Percentiles rank a stretch among this genome's conserved stretches.
Conservation (phyloP, 2,113 vertebrate genomes). For the Paralichthys olivaceus region DNA sequence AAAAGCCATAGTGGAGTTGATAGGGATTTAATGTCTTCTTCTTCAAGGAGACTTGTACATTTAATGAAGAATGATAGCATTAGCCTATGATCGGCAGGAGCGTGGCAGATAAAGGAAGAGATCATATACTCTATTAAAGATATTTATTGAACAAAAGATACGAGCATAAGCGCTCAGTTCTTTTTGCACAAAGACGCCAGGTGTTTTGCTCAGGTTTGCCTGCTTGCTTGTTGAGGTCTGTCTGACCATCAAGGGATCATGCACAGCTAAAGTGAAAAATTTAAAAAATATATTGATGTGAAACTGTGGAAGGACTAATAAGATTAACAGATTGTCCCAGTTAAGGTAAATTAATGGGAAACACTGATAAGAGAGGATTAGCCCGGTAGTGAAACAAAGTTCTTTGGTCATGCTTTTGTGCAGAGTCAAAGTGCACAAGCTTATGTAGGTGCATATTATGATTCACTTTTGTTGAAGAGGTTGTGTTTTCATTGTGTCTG, state of each 20-base stretch:
- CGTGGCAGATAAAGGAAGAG: constrained; percentile 11
- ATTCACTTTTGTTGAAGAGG: too few relatives aligned
- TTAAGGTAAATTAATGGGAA: too few relatives aligned
- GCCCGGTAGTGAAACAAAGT: too few relatives aligned
- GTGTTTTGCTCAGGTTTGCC: not conserved
- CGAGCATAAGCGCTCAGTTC: too few relatives aligned
- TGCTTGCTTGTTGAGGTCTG: not conserved
- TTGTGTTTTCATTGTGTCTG: too few relatives aligned
- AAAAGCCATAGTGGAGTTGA: constrained; percentile 12
- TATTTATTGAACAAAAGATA: too few relatives aligned
- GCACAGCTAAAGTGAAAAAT: not conserved
- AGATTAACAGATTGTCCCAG: not conserved
- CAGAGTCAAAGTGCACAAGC: too few relatives aligned
- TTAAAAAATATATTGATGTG: not conserved
- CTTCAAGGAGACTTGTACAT: constrained; percentile 35
- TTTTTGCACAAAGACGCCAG: not conserved
- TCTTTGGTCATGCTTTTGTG: too few relatives aligned
- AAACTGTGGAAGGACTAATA: not conserved
- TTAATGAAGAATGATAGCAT: constrained; percentile 16
- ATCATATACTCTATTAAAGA: too few relatives aligned
- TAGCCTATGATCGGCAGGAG: not conserved
- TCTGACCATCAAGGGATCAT: not conserved
- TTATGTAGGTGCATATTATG: too few relatives aligned
- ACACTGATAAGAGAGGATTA: not conserved
- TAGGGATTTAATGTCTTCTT: not conserved